These are phyloP conservation scores for Polyergus mexicanus DNA, from an alignment of 1,140 invertebrate species.

Conservation along the genomic window DNA sequence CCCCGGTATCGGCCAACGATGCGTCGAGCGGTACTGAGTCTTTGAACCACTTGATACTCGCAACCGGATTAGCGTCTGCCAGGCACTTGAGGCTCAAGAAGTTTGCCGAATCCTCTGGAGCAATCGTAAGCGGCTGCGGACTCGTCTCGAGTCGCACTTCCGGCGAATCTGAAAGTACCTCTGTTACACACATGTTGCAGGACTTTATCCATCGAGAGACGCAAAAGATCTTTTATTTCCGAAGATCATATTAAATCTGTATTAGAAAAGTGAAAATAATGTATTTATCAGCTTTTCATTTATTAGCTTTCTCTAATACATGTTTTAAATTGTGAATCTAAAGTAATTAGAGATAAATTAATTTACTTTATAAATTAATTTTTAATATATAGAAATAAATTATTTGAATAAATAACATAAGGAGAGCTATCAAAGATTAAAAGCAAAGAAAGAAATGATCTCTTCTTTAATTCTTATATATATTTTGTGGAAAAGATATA, in stretches of 20 bases:
- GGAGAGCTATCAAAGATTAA: not conserved
- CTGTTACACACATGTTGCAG: constrained; percentile 12
- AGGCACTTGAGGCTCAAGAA: constrained; percentile 92
- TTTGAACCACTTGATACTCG: constrained; percentile 93
- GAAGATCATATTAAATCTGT: not conserved
- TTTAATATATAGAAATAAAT: not conserved
- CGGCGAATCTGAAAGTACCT: constrained; percentile 79
- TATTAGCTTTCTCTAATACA: no score
- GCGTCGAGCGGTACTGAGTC: constrained; percentile 75
- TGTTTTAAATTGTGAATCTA: not conserved
- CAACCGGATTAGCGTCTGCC: constrained; percentile 94
- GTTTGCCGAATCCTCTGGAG: constrained; percentile 82
- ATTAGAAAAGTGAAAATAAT: not conserved
- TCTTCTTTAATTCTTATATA: not conserved
- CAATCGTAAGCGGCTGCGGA: constrained; percentile 76
- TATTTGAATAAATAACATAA: not conserved
- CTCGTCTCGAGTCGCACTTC: constrained; percentile 83
- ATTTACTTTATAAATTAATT: no score
- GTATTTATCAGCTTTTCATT: not conserved
- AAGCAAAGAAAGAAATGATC: not conserved
- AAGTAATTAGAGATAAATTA: not conserved
- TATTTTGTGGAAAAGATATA: not conserved
- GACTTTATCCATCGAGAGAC: not conserved
- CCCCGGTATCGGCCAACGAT: constrained; percentile 47
- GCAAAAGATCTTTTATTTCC: not conserved